Evolutionary conservation across 2,113 vertebrate species (phyloP).

Genomic region (Chionomys nivalis): DNA sequence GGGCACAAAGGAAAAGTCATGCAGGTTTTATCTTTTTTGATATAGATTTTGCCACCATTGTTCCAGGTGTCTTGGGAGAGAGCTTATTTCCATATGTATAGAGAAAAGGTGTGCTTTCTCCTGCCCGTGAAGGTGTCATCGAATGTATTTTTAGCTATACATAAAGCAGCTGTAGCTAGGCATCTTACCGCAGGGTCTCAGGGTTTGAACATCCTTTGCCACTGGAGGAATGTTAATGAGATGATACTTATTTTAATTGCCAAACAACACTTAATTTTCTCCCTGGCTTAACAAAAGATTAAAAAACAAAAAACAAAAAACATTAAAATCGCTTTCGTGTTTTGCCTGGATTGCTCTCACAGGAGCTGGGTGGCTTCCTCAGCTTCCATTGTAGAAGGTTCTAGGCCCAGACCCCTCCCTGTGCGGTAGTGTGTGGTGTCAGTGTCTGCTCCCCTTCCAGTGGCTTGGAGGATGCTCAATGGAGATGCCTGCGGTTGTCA

Average conservation of each 20-base stretch:
- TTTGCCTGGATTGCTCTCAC: neutral
- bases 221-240: conserved; percentile 55
- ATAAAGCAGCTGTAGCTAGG: neutral
- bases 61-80: conserved; percentile 53
- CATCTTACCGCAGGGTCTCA: conserved; percentile 47
- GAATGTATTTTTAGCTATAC: conserved; percentile 73
- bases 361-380: neutral
- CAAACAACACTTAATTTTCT: neutral
- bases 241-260: conserved; percentile 56
- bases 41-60: conserved; percentile 37
- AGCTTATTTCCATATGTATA: conserved; percentile 77
- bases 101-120: conserved; percentile 38
- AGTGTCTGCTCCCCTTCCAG: neutral
- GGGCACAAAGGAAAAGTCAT: conserved; percentile 41
- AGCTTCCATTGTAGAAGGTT: neutral
- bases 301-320: neutral
- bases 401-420: neutral
- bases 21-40: conserved; percentile 68
- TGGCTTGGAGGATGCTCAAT: neutral
- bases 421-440: neutral
- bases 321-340: neutral
- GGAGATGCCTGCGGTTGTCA: conserved; percentile 59
- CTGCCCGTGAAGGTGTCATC: conserved; percentile 72
- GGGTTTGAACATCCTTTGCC: neutral
- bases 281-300: fast-evolving